Conservation (phyloP, 2,888 invertebrate species). For the Drosophila kanekoi region DNA sequence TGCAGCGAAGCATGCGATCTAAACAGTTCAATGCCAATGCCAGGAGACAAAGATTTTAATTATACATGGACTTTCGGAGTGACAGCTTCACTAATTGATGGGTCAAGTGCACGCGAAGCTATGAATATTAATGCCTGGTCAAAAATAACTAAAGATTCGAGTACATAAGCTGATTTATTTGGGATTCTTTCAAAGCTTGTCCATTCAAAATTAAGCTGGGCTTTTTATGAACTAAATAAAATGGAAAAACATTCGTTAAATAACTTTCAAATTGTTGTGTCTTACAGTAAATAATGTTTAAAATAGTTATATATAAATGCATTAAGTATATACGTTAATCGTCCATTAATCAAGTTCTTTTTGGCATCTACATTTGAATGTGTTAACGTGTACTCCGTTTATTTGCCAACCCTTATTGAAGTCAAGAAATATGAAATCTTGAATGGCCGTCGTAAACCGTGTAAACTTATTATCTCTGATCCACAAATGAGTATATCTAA, state of each 20-base stretch:
- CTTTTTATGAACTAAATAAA: no score
- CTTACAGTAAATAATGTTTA: no score
- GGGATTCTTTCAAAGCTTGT: no score
- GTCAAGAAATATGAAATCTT: slow-evolving; percentile 19
- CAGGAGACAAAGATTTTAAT: slow-evolving; percentile 6
- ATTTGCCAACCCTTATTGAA: slow-evolving; percentile 5
- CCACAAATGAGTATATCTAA: neutral
- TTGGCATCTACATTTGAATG: neutral
- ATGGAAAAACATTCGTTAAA: no score
- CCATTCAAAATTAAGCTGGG: no score
- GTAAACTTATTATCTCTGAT: neutral
- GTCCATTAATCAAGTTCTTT: neutral
- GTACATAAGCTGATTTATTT: neutral
- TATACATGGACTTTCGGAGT: slow-evolving; percentile 25
- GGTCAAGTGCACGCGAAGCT: slow-evolving; percentile 36
- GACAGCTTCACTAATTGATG: slow-evolving; percentile 45
- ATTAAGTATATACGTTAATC: neutral
- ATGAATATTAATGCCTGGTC: slow-evolving; percentile 8
- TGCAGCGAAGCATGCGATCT: slow-evolving; percentile 35
- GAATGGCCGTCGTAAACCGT: slow-evolving; percentile 1
- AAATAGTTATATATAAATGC: no score
- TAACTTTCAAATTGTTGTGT: no score
- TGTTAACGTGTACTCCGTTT: rapidly evolving
- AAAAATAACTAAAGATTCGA: no score
- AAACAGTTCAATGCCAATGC: slow-evolving; percentile 48